Base-by-base conservation (phyloP, 2,113 vertebrate genomes). In the Hystrix cristata region DNA sequence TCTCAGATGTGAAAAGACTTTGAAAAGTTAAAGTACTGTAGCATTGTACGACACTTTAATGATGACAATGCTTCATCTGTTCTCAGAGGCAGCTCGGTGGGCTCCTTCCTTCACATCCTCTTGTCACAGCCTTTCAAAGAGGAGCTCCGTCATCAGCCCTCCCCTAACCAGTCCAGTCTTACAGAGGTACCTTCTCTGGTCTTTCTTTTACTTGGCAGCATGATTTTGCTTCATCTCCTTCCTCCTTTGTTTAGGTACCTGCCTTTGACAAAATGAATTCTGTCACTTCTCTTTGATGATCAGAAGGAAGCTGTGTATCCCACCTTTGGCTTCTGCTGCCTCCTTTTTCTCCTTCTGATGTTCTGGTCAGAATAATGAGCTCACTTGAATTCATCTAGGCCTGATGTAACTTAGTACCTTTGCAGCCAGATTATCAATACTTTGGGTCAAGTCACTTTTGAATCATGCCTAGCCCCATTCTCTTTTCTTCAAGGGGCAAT, bases 1-100 rank as follows among this genome's bases (percentile, higher is more conserved):
- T 83, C 71, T 96, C 87, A 72, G 34, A 62, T 62, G n/a, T 67
- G 43, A n/a, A 60, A 91, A 74, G 80, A 51, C 78, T 96, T 86
- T 89, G 65, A 88, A 89, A 78, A 34, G 55, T 21, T 60, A 1
- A 53, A 38, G n/a, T 7, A 0, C 29, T 48, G 43, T 18, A 46
- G 80, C 31, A 2, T 13, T 25, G 9, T 7, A 0, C 0, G 0
- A 5, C 53, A 18, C 31, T 14, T 1, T 14, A 7, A 43, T 15
- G 34, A 46, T 0, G 1, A 38, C 1, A 53, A 27, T 0, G 7
- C 31, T 18, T 19, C 3, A 0, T 71, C 27, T 60, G 21, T 18
- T n/a, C 89, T 90, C 57, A 7, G 18, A 90, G 80, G 64, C 46
- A 5, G 46, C 18, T 60, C 62, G 2, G 34, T n/a, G 43, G 29